These are phyloP conservation scores for Sebastes melanostomus DNA, from an alignment of 2,797 vertebrate genomes.

Conservation along the genomic window DNA sequence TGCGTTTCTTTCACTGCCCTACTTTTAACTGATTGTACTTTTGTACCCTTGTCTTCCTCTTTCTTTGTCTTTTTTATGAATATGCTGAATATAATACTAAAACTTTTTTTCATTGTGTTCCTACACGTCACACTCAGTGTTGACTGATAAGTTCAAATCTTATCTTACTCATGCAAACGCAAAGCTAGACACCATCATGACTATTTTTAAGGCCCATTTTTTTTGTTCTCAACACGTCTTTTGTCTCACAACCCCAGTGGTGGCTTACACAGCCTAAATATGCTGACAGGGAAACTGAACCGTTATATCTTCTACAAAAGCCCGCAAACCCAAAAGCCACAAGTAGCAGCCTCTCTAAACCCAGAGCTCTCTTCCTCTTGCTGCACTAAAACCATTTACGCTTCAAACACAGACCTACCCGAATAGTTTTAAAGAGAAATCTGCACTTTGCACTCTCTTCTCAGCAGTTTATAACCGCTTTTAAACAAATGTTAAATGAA, in stretches of 20 bases:
- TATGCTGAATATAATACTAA: too few relatives aligned
- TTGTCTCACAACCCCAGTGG: slow-evolving; percentile 75
- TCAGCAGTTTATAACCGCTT: slow-evolving; percentile 24
- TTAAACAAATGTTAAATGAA: slow-evolving; percentile 46
- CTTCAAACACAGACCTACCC: slow-evolving; percentile 47
- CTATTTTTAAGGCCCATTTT: slow-evolving; percentile 50
- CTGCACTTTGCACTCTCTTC: slow-evolving; percentile 25
- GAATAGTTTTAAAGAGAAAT: slow-evolving; percentile 42
- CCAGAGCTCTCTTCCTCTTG: slow-evolving; percentile 40
- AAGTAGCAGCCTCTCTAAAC: slow-evolving; percentile 73
- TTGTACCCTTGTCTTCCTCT: too few relatives aligned
- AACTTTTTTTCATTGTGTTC: too few relatives aligned
- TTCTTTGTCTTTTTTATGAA: too few relatives aligned
- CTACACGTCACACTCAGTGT: not conserved
- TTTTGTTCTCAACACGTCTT: slow-evolving; percentile 34
- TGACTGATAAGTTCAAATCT: not conserved
- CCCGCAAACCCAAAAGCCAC: slow-evolving; percentile 86
- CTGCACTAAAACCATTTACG: slow-evolving; percentile 59
- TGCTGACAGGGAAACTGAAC: slow-evolving; percentile 84
- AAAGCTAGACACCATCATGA: not conserved
- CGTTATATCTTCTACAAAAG: slow-evolving; percentile 79
- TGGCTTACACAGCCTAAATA: slow-evolving; percentile 78
- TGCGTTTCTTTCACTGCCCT: too few relatives aligned
- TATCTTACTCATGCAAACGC: not conserved
- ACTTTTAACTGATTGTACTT: too few relatives aligned